phyloP scores from a whole-genome alignment of 2,797 vertebrate species.

The Dendrocincla tyrannina region DNA sequence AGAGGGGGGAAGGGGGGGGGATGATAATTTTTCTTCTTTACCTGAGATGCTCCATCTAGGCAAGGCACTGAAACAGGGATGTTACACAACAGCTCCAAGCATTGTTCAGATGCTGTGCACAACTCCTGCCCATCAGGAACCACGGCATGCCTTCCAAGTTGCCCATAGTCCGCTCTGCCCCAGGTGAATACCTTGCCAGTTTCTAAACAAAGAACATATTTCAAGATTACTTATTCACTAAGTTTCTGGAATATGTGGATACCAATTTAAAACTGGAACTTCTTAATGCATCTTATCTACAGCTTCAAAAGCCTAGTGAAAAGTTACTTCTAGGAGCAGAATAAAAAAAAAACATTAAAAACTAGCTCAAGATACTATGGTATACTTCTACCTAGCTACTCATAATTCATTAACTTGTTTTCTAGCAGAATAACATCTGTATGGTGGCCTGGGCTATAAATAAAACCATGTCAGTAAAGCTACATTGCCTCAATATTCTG shows the following conservation, averaged over 20 bases:
- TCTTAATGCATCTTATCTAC: background rate
- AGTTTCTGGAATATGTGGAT: background rate
- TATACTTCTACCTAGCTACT: background rate
- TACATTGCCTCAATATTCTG: slow-evolving; percentile 43
- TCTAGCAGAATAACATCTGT: slow-evolving; percentile 50
- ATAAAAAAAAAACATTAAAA: background rate
- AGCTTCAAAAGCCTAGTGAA: background rate
- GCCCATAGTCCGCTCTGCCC: slow-evolving; percentile 91
- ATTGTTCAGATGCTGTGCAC: background rate
- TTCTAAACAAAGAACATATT: slow-evolving; percentile 78
- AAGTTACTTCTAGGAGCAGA: background rate
- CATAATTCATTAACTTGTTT: slow-evolving; percentile 44
- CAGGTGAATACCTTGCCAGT: slow-evolving; percentile 88
- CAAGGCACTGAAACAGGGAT: slow-evolving; percentile 75
- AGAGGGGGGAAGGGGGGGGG: accelerated
- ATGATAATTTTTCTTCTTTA: slow-evolving; percentile 46
- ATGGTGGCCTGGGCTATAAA: slow-evolving; percentile 47
- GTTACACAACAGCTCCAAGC: background rate
- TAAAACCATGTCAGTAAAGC: slow-evolving; percentile 50
- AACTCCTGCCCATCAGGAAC: slow-evolving; percentile 2
- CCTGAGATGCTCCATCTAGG: slow-evolving; percentile 86
- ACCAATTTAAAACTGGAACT: background rate
- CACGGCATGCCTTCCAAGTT: slow-evolving; percentile 80
- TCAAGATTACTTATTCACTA: background rate
- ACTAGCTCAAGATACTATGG: background rate